Evolutionary conservation across 1,140 invertebrate species (phyloP), one percentile per base, ranked within the genome.

Genomic region (Hylyphantes graminicola): DNA sequence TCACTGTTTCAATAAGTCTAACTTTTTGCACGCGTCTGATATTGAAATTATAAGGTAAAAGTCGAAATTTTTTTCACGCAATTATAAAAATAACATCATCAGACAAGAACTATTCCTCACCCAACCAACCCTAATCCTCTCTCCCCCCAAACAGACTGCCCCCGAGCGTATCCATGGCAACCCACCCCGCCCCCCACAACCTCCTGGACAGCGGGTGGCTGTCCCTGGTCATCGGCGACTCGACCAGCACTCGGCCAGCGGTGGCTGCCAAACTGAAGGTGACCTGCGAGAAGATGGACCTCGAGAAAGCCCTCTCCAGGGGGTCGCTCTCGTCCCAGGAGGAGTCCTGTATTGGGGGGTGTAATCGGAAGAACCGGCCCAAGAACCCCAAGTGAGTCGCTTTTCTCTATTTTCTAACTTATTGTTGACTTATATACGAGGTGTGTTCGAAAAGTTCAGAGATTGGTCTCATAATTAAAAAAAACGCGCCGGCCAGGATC

Each of bases 161-260:
- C n/a, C 2, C 68, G 54, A 48, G 35, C 77, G 79, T 81, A 15
- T 19, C 70, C 80, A 83, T 83, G 80, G 57, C 80, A 19, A 83
- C 80, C 13, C 54, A 59, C n/a, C 61, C 80, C 54, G 35, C 35
- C 35, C 78, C 78, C 17, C 48, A 55, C 61, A 70, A 83, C 53
- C 80, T 83, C 51, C 51, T 83, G 63, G 80, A 83, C 63, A 83
- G 80, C 48, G 80, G 80, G 13, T 83, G 80, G 80, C 15, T 83
- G 7, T 74, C 70, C 4, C 65, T 83, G 59, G 80, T 83, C 17
- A 83, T 83, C n/a, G 70, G 70, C 55, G 80, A 83, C 21, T 74
- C 80, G 0, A 19, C 59, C 10, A 72, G 17, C 51, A 68, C 67
- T 5, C 61, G 74, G 10, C 80, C 80, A 10, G 72, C 80, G 15